phyloP scores from a whole-genome alignment of 2,888 invertebrate genomes.

The Sphaeridia pumilis region DNA sequence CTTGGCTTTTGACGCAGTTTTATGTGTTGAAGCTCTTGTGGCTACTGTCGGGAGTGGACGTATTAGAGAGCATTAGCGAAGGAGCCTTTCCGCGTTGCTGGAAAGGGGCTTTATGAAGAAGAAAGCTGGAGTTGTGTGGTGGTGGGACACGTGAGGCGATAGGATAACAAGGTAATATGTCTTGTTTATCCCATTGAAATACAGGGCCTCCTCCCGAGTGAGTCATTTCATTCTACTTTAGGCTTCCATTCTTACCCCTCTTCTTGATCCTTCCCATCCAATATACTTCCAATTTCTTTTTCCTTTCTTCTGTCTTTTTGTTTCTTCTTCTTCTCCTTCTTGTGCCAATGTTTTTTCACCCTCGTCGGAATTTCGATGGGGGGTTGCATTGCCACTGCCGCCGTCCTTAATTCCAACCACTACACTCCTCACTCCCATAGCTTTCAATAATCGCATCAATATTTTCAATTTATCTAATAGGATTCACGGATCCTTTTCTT shows the following conservation, averaged over 20 bases:
- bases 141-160: neutral
- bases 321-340: neutral
- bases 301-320: neutral
- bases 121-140: too few species aligned
- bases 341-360: too few species aligned
- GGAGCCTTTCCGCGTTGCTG: too few species aligned
- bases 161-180: slow-evolving; percentile 29
- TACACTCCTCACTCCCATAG: neutral
- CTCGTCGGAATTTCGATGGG: neutral
- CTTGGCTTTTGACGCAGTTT: too few species aligned
- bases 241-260: neutral
- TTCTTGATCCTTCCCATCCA: slow-evolving; percentile 11
- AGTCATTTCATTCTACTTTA: slow-evolving; percentile 23
- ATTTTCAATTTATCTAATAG: slow-evolving; percentile 12
- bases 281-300: slow-evolving; percentile 6
- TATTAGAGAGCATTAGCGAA: too few species aligned
- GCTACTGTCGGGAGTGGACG: too few species aligned
- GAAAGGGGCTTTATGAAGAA: too few species aligned
- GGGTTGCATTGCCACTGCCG: neutral
- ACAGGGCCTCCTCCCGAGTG: slow-evolving; percentile 29
- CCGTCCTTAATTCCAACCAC: neutral
- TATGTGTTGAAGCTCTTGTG: too few species aligned
- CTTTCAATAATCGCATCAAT: slow-evolving; percentile 6
- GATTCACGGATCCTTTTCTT: neutral
- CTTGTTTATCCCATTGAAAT: slow-evolving; percentile 35